Evolutionary conservation across 1,140 invertebrate species (phyloP), one percentile per base, ranked within the genome.

Genomic region (Drepana arcuata): DNA sequence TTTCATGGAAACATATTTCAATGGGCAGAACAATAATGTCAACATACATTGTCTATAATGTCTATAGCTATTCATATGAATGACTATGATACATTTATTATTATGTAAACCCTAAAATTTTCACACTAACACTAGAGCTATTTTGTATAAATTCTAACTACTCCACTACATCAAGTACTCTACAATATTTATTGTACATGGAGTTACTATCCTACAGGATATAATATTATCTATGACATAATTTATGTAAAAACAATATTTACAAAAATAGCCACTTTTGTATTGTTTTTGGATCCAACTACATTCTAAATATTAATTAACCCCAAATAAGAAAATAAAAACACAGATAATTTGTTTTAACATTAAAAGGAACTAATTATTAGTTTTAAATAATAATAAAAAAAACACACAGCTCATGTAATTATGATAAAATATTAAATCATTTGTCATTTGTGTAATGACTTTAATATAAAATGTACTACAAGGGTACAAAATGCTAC

Each of bases 111-210:
- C 45, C 65, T 74, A 75, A 61, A 34, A 39, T 64, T 66, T 58
- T 67, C 62, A 75, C 58, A 67, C 64, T 75, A 73, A 58, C 33
- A 36, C 71, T 74, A 73, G 48, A 60, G 41, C 70, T 75, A 71
- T 69, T 70, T 73, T 77, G 77, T 81, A 81, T 74, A 81, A 81
- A 81, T 67, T 77, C 77, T 81, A 81, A 67, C 72, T 81, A 81
- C 50, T 59, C 71, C 72, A 77, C 53, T 50, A 50, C 47, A 53
- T 63, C n/a, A 66, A 47, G 65, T 58, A 65, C 64, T 69, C 77
- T 78, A 81, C 70, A 74, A 78, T 81, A n/a, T 80, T 79, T 79
- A 78, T 78, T 78, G 72, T 81, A 81, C 77, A 81, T 75, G 75
- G 75, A 61, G 73, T 72, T 78, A 65, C 77, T 81, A 81, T 40